A percentile compares a stretch with the other conserved stretches of the same genome.
phyloP scores from a whole-genome alignment of 2,113 vertebrate species.

The Sciurus niger region DNA sequence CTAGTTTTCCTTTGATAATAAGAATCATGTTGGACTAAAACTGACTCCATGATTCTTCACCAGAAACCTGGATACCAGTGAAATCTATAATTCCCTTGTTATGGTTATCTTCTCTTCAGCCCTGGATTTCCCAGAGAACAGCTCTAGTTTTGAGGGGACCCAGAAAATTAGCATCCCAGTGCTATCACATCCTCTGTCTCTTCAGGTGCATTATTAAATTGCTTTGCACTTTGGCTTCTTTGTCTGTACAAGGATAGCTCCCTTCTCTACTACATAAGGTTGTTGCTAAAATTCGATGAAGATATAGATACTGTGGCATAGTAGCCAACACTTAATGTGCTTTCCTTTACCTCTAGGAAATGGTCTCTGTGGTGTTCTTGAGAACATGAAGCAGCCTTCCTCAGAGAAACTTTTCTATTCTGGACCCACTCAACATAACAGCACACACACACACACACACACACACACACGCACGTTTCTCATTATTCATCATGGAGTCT shows the following conservation, averaged over 20 bases:
- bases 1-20: neutral
- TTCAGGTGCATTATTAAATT: neutral
- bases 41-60: neutral
- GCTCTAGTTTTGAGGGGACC: neutral
- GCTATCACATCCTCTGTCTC: rapidly evolving
- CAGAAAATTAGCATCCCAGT: neutral
- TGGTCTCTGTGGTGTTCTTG: neutral
- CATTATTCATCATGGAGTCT: neutral
- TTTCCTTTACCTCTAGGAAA: neutral
- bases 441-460: neutral
- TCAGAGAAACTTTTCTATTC: too few species aligned
- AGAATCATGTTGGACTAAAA: neutral
- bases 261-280: neutral
- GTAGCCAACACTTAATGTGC: neutral
- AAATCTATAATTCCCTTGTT: neutral
- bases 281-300: neutral
- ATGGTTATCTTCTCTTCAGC: neutral
- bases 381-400: neutral
- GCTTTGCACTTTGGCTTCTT: neutral
- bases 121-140: neutral
- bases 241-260: neutral
- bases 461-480: too few species aligned
- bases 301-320: neutral
- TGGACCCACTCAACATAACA: neutral
- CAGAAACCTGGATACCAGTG: neutral